Conservation (phyloP, 2,888 invertebrate species). For the Aelia acuminata region DNA sequence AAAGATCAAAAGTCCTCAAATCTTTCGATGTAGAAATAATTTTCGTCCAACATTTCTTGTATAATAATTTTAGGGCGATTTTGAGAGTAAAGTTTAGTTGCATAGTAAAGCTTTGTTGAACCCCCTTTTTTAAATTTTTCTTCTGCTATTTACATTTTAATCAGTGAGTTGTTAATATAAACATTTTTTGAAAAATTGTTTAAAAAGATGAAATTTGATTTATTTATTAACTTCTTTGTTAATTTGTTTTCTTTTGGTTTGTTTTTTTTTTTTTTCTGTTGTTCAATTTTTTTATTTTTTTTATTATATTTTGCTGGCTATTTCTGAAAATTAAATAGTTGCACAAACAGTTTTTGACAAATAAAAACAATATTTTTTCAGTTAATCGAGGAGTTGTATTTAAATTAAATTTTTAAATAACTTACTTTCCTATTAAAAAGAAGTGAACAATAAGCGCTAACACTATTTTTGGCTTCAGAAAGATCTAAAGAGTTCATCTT, state of each 20-base stretch:
- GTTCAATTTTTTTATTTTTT: background rate
- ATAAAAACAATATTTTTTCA: background rate
- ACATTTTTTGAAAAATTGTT: background rate
- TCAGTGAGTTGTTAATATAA: background rate
- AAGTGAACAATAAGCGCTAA: too few relatives aligned
- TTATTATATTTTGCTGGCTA: background rate
- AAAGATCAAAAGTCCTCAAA: background rate
- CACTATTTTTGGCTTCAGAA: too few relatives aligned
- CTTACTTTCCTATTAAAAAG: too few relatives aligned
- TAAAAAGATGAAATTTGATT: background rate
- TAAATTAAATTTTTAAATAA: too few relatives aligned
- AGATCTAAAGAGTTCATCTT: too few relatives aligned
- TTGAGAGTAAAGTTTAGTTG: background rate
- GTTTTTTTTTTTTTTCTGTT: background rate
- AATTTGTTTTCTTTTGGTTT: background rate
- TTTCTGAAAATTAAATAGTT: background rate
- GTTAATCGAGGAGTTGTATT: background rate
- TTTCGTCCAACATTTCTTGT: background rate
- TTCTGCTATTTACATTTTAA: background rate
- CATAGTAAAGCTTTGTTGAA: constrained; percentile 14
- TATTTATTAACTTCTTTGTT: background rate
- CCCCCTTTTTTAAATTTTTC: background rate
- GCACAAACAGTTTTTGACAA: background rate
- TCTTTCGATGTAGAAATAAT: background rate
- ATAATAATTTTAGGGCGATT: background rate